phyloP scores from a whole-genome alignment of 2,113 vertebrate species.

The Lipotes vexillifer region DNA sequence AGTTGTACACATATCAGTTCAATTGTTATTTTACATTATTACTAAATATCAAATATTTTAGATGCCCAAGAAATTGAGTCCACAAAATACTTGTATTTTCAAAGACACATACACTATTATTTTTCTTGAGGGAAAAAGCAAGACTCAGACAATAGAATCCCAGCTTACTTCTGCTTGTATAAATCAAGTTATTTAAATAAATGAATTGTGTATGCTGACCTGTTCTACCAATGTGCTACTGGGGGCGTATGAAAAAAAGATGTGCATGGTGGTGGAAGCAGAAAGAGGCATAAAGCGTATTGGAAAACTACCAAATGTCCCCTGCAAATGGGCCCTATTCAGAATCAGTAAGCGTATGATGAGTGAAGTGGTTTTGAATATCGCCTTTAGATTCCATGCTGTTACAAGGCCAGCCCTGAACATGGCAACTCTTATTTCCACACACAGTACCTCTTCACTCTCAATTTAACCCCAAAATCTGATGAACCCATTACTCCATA shows the following conservation, averaged over 20 bases:
- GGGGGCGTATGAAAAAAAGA: conserved; percentile 67
- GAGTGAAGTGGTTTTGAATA: conserved; percentile 94
- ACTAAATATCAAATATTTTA: conserved; percentile 28
- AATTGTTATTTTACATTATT: conserved; percentile 3
- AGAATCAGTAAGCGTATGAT: conserved; percentile 96
- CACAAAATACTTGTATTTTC: conserved; percentile 47
- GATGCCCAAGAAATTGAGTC: conserved; percentile 7
- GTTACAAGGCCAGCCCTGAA: conserved; percentile 90
- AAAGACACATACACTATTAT: conserved; percentile 15
- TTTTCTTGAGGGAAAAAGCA: conserved; percentile 38
- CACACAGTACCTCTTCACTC: conserved; percentile 95
- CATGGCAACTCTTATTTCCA: conserved; percentile 92
- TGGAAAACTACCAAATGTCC: conserved; percentile 91
- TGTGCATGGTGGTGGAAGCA: conserved; percentile 80
- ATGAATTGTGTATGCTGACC: conserved; percentile 78
- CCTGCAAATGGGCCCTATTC: conserved; percentile 92
- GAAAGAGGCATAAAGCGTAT: conserved; percentile 91
- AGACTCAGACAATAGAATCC: conserved; percentile 45
- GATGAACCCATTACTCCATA: conserved; percentile 93
- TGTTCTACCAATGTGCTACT: conserved; percentile 69
- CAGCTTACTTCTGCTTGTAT: conserved; percentile 69
- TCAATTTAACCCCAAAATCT: conserved; percentile 97
- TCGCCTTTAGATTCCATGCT: conserved; percentile 93
- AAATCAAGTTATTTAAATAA: conserved; percentile 76
- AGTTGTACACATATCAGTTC: background rate